Evolutionary conservation across 2,113 vertebrate species (phyloP), one percentile per base, ranked within the genome.

Genomic region (Petaurus breviceps): DNA sequence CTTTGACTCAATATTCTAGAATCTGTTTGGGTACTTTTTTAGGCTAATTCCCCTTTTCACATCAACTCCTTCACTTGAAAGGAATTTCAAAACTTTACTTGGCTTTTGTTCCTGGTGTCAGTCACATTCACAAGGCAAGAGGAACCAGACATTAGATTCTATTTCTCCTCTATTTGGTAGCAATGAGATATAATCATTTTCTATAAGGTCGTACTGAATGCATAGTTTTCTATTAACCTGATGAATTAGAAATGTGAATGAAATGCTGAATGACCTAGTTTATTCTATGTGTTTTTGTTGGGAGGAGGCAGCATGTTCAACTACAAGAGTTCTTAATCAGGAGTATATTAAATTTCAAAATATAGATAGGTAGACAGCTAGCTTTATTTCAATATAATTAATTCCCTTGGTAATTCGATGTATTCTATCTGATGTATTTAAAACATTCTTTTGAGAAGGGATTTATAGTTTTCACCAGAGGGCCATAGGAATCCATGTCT

Each of bases 211-310:
- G 90, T 6, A 84, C 2, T 31, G 96, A 92, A 68, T 91, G 19
- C 0, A 47, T 55, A 53, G 93, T 94, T 16, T 94, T 10, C 37
- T 61, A 57, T 91, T 92, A 95, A 91, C 5, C 89, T 89, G 24
- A 92, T 93, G 93, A 96, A 37, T 54, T 93, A 68, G 94, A 92
- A 24, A 84, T 50, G 8, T 94, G 53, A 96, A 91, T 93, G 16
- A 55, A 25, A 96, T 89, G 8, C 22, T 94, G 4, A n/a, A 24
- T 93, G 93, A 94, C 52, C 23, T 10, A 93, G 12, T 91, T 47
- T 90, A 51, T 3, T 3, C 14, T 68, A 61, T 54, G 31, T 91
- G 92, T 89, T 94, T 97, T 46, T 89, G 26, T 91, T 57, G 25
- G n/a, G 37, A 77, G 8, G 6, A 77, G 68, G 68, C 37, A n/a